Evolutionary conservation across 2,113 vertebrate genomes (phyloP), one percentile per base, ranked within the genome.

Genomic region (Falcunculus frontatus): DNA sequence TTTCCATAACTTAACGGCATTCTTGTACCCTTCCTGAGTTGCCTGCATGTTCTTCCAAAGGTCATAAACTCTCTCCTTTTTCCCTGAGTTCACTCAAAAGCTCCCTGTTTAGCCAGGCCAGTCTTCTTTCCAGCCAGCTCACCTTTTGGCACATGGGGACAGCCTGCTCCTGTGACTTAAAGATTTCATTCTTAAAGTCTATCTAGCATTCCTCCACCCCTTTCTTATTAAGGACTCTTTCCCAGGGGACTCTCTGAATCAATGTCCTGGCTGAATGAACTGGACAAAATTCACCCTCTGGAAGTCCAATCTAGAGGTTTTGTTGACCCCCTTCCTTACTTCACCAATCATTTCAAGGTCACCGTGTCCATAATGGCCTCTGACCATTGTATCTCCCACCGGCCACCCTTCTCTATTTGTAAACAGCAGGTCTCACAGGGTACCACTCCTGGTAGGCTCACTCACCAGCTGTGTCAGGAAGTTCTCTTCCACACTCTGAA

Each of bases 381-480:
- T 32, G 35, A 50, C 22, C 18, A 29, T 37, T 12, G 2, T 3
- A 57, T 20, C 22, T 57, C 42, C 32, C 22, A 57, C 6, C 5
- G 5, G 7, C 15, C 1, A 0, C 22, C 22, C 15, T 57, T 73
- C 18, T 42, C 27, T 44, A 6, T 9, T 19, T 37, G 12, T 16
- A 20, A 73, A 20, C 8, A 81, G 26, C 12, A 50, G 15, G 25
- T 41, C 42, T 65, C 23, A 26, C 16, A 6, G 35, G 13, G 5
- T 10, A 57, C 15, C 12, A 29, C 8, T 6, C 7, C 23, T 12
- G 9, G 16, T 20, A 30, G 44, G 16, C 9, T 53, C 13, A 14
- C 16, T 39, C 9, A 14, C 10, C 44, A 46, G 9, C 57, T 50
- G 9, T 17, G 9, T 30, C 52, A 39, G 19, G 27, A 17, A 39